A percentile compares a stretch with the other conserved stretches of the same genome.
Evolutionary conservation across 2,113 vertebrate species (phyloP).

Genomic region (Syngnathus floridae): DNA sequence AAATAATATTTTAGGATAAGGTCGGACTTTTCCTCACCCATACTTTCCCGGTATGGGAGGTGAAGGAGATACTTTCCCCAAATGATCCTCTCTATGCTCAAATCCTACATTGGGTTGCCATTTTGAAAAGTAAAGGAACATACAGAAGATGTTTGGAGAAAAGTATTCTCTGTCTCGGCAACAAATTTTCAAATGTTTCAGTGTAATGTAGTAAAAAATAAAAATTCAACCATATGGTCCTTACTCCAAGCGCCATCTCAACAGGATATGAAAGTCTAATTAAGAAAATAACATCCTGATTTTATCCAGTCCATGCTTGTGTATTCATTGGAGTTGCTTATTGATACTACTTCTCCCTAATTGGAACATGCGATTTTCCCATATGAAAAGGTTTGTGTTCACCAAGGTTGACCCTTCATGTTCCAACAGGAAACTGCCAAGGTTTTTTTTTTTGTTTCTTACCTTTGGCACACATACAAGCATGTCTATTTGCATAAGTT

Average conservation of each 20-base stretch:
- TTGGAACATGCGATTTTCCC: slow-evolving; percentile 26
- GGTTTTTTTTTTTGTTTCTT: slow-evolving; percentile 14
- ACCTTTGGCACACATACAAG: slow-evolving; percentile 29
- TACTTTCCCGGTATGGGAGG: neutral
- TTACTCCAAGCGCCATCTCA: slow-evolving; percentile 4
- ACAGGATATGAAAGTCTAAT: slow-evolving; percentile 24
- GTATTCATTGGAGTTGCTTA: slow-evolving; percentile 22
- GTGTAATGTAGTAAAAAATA: neutral
- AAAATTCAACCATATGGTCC: neutral
- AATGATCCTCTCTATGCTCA: neutral
- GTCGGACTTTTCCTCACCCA: slow-evolving; percentile 4
- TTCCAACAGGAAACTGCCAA: slow-evolving; percentile 29
- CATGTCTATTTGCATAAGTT: slow-evolving; percentile 22
- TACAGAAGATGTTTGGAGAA: too few relatives aligned
- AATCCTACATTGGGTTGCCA: neutral
- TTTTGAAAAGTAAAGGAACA: neutral
- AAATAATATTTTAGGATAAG: slow-evolving; percentile 1
- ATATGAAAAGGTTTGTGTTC: slow-evolving; percentile 19
- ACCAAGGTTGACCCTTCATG: slow-evolving; percentile 18
- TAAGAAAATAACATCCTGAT: slow-evolving; percentile 1
- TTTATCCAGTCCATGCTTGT: slow-evolving; percentile 18
- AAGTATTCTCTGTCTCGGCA: too few relatives aligned
- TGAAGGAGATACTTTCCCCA: neutral
- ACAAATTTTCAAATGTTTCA: too few relatives aligned
- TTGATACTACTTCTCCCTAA: slow-evolving; percentile 41